Evolutionary conservation across 35 echinoderm and acorn worm genomes (phyloP), one percentile per base, ranked within the genome.

Genomic region (Heliocidaris tuberculata): DNA sequence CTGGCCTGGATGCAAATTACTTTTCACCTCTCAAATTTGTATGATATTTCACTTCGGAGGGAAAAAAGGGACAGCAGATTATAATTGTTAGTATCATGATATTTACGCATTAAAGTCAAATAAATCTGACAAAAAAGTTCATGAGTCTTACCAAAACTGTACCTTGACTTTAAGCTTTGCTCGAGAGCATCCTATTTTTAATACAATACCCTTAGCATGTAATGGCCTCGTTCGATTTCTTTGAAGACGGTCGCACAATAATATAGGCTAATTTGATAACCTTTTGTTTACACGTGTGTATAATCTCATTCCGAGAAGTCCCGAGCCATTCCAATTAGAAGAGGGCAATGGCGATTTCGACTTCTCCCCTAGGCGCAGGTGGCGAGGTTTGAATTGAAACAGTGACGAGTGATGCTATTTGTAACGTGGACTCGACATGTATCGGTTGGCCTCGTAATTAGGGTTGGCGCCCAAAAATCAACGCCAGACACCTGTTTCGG

Each of bases 231-330:
- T 24, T 78, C 65, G 15, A 27, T 78, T 78, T 78, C 65, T 24
- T 21, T 27, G 65, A 78, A 78, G 65, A 17, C 65, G 27, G 65
- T 78, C 27, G 27, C 21, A 78, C 65, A n/a, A 27, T 78, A 19
- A 27, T 78, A 78, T 78, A n/a, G 65, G 65, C 65, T 78, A 78
- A 78, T 78, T 78, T 78, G 65, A 78, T 78, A 78, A 78, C 65
- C 21, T 24, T 24, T 27, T 78, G 27, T 78, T 3, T n/a, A 71
- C 61, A 56, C 52, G 52, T 13, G 52, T 10, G 9, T 56, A 42
- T 42, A 78, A 78, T 78, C 65, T 24, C 8, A n/a, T 78, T 78
- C 65, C 65, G 17, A 78, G 65, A 78, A 78, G 65, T n/a, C 21
- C 5, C 65, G 7, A 7, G 65, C 27, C 19, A n/a, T 78, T 78